Conservation (phyloP, 1,140 invertebrate species). For the Helicoverpa zea region DNA sequence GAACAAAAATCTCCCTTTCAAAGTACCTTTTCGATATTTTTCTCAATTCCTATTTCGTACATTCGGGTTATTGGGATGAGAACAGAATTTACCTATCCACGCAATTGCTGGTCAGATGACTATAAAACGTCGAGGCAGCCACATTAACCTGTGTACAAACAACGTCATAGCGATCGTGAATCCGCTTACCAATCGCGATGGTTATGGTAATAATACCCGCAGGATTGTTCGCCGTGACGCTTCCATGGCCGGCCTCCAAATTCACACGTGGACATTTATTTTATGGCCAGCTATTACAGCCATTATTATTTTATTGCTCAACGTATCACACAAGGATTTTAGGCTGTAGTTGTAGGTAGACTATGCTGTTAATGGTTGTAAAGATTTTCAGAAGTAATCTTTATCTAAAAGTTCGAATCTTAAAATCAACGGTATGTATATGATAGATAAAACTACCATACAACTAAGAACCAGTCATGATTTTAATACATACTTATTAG, state of each 20-base stretch:
- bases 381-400: too few relatives aligned
- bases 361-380: too few relatives aligned
- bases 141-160: neutral
- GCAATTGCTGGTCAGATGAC: neutral
- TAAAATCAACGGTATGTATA: too few relatives aligned
- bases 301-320: constrained; percentile 21
- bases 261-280: constrained; percentile 25
- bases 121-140: neutral
- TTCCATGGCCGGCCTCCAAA: constrained; percentile 11
- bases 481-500: too few relatives aligned
- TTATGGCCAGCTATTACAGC: neutral
- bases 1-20: too few relatives aligned
- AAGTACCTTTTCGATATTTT: too few relatives aligned
- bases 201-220: constrained; percentile 20
- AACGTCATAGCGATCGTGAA: neutral
- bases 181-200: constrained; percentile 2
- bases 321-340: constrained; percentile 19
- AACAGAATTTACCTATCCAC: neutral
- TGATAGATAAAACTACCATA: too few relatives aligned
- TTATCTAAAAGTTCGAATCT: too few relatives aligned
- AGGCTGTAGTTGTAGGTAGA: neutral
- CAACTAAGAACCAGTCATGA: neutral
- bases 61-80: neutral
- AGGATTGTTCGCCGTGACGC: constrained; percentile 14
- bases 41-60: too few relatives aligned